phyloP scores from a whole-genome alignment of 2,797 vertebrate species.

The Oreochromis mossambicus region DNA sequence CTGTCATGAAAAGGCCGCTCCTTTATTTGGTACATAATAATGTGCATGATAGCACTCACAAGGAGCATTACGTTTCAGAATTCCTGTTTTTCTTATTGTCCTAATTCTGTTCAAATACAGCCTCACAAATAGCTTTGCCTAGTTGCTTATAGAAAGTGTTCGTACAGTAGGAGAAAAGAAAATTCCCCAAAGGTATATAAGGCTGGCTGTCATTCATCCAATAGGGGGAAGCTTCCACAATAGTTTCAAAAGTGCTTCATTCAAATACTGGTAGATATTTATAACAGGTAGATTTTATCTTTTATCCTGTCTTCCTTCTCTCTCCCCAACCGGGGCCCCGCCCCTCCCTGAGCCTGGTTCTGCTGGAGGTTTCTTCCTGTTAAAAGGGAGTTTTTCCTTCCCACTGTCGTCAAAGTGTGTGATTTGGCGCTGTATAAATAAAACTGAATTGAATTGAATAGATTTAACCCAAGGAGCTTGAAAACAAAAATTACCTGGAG shows the following conservation, averaged over 20 bases:
- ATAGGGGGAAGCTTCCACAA: neutral
- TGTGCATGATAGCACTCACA: neutral
- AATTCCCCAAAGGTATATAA: neutral
- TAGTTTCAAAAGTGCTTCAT: neutral
- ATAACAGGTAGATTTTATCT: neutral
- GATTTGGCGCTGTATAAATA: neutral
- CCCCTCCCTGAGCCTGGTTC: fast-evolving
- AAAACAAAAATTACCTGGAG: neutral
- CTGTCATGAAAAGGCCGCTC: neutral
- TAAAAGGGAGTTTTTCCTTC: neutral
- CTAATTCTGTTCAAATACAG: neutral
- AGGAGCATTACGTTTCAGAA: neutral
- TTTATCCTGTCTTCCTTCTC: neutral
- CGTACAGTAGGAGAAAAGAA: neutral
- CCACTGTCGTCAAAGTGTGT: fast-evolving
- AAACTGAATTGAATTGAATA: fast-evolving
- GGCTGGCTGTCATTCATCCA: neutral
- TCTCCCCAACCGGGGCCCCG: fast-evolving
- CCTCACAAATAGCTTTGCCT: neutral
- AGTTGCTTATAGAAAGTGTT: neutral
- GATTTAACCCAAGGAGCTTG: neutral
- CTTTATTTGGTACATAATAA: neutral
- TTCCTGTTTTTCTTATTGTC: neutral
- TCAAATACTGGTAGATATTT: neutral
- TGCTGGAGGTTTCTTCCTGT: neutral